These are phyloP conservation scores for Eupeodes corollae DNA, from an alignment of 1,140 invertebrate species.

Conservation along the genomic window DNA sequence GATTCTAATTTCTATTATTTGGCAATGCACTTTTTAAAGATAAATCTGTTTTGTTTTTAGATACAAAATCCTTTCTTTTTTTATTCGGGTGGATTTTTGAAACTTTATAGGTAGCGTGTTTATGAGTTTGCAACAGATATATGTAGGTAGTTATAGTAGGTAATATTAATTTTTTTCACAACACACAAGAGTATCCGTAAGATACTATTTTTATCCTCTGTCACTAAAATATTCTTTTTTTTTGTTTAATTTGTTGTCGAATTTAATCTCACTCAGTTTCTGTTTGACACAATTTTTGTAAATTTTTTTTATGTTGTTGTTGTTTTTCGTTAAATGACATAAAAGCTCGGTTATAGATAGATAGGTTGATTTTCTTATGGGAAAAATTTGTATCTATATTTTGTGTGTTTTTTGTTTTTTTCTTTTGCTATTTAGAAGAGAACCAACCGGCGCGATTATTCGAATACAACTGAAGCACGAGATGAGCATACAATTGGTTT, in stretches of 20 bases:
- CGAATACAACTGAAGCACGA: conserved; percentile 38
- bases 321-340: neutral
- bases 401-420: neutral
- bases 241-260: neutral
- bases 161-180: too few relatives aligned
- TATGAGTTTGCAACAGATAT: too few relatives aligned
- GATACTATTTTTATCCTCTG: too few relatives aligned
- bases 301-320: neutral
- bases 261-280: neutral
- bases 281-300: neutral
- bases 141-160: too few relatives aligned
- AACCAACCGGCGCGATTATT: conserved; percentile 35
- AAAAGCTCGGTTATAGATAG: neutral
- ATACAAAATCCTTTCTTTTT: too few relatives aligned
- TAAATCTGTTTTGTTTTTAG: too few relatives aligned
- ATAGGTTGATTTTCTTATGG: neutral
- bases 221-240: neutral
- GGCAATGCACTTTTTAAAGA: too few relatives aligned
- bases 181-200: too few relatives aligned
- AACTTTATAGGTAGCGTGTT: too few relatives aligned
- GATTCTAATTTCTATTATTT: too few relatives aligned
- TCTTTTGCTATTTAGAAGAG: neutral
- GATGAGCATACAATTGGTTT: conserved; percentile 36
- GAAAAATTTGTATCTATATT: neutral
- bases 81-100: too few relatives aligned